Evolutionary conservation across 2,888 invertebrate species (phyloP), one percentile per base, ranked within the genome.

Genomic region (Lomographa bimaculata): DNA sequence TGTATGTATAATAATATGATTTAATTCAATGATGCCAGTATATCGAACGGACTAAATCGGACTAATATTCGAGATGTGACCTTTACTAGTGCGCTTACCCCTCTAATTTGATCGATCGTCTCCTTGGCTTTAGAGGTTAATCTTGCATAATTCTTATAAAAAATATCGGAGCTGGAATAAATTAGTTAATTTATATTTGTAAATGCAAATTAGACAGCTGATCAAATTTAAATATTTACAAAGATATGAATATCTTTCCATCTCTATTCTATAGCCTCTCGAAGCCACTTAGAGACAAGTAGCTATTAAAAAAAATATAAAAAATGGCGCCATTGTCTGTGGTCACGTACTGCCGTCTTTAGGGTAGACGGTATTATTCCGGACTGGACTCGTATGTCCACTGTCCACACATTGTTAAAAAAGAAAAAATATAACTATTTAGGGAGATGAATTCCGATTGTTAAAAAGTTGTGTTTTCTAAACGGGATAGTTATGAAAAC

Each of bases 341-440:
- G 79, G 84, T 87, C 87, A 87, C 87, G 87, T 85, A 58, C 69
- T 54, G 50, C 53, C 10, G 30, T 19, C 28, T 14, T 19, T 29
- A 29, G 28, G 26, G 38, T 26, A 19, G 37, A 29, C 21, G 24
- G 32, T 33, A 40, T 34, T 37, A 37, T 33, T 24, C 14, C 24
- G 35, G 43, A 47, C 46, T 23, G 44, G 39, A 39, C 12, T 35
- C 14, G 14, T 3, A 14, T 37, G 37, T 49, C 38, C 48, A 29
- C 46, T 34, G 6, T 49, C 36, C 12, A 17, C 33, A 6, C 28
- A 11, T 30, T 26, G 26, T 50, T 50, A 32, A 46, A 61, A 55
- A 39, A 24, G 35, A 17, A 20, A 23, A 26, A 24, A 19, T 19
- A 26, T 36, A 29, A 28, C 20, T 29, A 36, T 43, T 28, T 27